Evolutionary conservation across 1,140 invertebrate genomes (phyloP).

Genomic region (Zeugodacus cucurbitae): DNA sequence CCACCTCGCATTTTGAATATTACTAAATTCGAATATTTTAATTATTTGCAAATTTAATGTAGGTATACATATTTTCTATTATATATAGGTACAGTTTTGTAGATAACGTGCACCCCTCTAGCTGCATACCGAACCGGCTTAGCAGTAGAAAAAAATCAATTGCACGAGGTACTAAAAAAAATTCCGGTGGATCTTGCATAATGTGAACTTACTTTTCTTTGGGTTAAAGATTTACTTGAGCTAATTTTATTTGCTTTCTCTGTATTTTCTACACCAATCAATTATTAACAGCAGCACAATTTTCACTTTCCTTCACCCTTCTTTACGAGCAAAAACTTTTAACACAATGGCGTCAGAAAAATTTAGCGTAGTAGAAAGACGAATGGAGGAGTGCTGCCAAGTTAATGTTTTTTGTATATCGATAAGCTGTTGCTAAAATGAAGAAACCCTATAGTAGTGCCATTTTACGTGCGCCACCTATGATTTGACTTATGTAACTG

Average conservation of each 20-base stretch:
- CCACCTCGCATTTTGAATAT: slow-evolving; percentile 56
- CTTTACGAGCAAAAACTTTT: neutral
- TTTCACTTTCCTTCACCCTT: neutral
- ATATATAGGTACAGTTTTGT: neutral
- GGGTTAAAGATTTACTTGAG: neutral
- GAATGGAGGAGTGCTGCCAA: neutral
- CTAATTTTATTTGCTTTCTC: neutral
- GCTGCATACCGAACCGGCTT: neutral
- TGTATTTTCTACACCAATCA: neutral
- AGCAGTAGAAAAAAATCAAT: neutral
- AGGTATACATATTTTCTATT: neutral
- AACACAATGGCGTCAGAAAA: slow-evolving; percentile 20
- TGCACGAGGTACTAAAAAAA: neutral
- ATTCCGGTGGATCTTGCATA: neutral
- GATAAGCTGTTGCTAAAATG: neutral
- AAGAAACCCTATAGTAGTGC: neutral
- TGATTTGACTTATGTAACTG: neutral
- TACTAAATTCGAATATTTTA: neutral
- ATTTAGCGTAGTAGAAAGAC: neutral
- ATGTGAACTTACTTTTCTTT: neutral
- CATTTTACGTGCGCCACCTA: neutral
- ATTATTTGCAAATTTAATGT: neutral
- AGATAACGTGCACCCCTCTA: neutral
- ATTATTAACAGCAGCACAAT: neutral
- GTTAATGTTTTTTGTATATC: neutral